A percentile compares a stretch with the other conserved stretches of the same genome.
These are phyloP conservation scores for Dendroctonus valens DNA, from an alignment of 1,140 invertebrate genomes.

Conservation along the genomic window DNA sequence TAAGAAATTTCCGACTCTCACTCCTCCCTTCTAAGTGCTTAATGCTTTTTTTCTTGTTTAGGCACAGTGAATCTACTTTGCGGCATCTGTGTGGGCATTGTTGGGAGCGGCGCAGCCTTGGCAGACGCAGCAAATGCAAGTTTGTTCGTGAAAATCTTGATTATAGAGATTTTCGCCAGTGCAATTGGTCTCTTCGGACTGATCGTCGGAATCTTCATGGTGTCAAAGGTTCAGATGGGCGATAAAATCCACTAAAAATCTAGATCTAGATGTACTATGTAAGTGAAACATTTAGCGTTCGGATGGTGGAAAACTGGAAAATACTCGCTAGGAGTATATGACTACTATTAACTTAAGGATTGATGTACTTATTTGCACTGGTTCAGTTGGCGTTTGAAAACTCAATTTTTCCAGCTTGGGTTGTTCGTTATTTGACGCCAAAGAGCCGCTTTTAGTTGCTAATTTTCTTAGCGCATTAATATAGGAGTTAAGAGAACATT, in stretches of 20 bases:
- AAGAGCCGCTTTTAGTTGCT: background rate
- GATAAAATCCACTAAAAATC: constrained; percentile 40
- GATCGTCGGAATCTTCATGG: constrained; percentile 85
- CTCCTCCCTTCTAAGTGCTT: background rate
- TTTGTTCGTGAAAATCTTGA: constrained; percentile 90
- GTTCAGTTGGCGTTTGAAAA: background rate
- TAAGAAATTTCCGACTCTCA: background rate
- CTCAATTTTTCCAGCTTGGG: background rate
- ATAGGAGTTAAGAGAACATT: background rate
- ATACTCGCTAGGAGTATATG: no score
- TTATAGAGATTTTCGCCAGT: constrained; percentile 91
- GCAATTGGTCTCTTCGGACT: constrained; percentile 91
- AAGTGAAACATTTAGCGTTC: background rate
- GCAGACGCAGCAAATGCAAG: constrained; percentile 85
- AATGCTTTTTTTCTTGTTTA: background rate
- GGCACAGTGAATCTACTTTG: constrained; percentile 86
- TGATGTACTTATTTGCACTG: no score
- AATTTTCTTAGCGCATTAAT: no score
- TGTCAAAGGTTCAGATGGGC: constrained; percentile 48
- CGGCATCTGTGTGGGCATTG: constrained; percentile 84
- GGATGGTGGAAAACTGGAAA: background rate
- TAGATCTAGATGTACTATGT: background rate
- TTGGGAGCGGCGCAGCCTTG: constrained; percentile 84
- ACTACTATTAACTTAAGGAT: no score
- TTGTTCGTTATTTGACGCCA: background rate